Evolutionary conservation across 2,888 invertebrate genomes (phyloP).

Genomic region (Acrobeloides nanus): DNA sequence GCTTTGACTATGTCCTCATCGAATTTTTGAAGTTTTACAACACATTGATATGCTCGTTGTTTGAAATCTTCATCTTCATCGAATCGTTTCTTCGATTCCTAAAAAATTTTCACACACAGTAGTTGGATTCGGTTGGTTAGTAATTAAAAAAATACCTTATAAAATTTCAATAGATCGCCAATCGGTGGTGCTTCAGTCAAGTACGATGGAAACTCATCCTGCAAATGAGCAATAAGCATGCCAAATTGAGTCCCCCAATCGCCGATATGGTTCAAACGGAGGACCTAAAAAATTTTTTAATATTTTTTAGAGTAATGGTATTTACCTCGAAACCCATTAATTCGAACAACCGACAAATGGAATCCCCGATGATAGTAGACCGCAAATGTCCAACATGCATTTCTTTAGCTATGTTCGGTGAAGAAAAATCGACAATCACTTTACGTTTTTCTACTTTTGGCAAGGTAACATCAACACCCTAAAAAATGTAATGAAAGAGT

Average conservation of each 20-base stretch:
- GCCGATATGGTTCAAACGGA: slow-evolving; percentile 80
- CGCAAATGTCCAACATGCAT: slow-evolving; percentile 93
- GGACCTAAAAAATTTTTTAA: slow-evolving; percentile 24
- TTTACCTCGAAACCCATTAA: slow-evolving; percentile 59
- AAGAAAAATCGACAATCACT: slow-evolving; percentile 64
- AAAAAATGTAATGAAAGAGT: neutral
- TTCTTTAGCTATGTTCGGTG: slow-evolving; percentile 96
- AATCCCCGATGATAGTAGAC: slow-evolving; percentile 88
- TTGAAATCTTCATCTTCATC: slow-evolving; percentile 88
- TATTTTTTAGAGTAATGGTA: no score
- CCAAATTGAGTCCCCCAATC: slow-evolving; percentile 99
- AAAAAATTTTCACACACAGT: no score
- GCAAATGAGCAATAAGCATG: slow-evolving; percentile 90
- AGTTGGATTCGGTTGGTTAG: no score
- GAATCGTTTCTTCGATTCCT: slow-evolving; percentile 78
- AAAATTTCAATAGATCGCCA: slow-evolving; percentile 71
- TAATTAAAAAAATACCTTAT: slow-evolving; percentile 57
- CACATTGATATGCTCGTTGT: slow-evolving; percentile 81
- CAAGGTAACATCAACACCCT: slow-evolving; percentile 53
- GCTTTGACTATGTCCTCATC: slow-evolving; percentile 76
- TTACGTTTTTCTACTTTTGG: slow-evolving; percentile 53
- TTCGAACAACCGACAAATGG: slow-evolving; percentile 69
- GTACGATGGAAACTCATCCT: slow-evolving; percentile 84
- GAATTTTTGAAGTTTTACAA: slow-evolving; percentile 80
- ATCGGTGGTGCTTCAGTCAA: slow-evolving; percentile 74